Percentiles rank a stretch among this genome's conserved stretches.
These are phyloP conservation scores for Brachionichthys hirsutus DNA, from an alignment of 2,113 vertebrate species.

Conservation along the genomic window DNA sequence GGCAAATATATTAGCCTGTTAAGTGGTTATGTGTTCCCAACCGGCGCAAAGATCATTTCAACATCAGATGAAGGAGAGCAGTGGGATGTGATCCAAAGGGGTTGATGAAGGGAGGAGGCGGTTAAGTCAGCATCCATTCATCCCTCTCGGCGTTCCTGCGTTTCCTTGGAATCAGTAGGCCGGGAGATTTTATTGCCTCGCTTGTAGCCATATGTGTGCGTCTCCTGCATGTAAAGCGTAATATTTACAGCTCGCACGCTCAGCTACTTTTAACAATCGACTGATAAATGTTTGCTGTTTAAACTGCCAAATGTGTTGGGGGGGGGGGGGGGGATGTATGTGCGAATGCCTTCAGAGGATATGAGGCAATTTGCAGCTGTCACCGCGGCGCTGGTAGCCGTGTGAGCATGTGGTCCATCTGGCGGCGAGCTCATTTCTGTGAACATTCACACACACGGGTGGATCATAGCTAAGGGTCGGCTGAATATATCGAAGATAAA, in stretches of 20 bases:
- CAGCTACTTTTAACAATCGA: conserved; percentile 7
- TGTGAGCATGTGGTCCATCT: conserved; percentile 20
- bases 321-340: background rate
- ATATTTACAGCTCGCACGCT: conserved; percentile 11
- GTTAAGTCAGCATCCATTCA: conserved; percentile 31
- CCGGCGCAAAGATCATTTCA: conserved; percentile 43
- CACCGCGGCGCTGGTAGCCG: conserved; percentile 2
- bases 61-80: conserved; percentile 40
- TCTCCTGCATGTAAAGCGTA: conserved; percentile 10
- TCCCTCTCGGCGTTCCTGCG: conserved; percentile 29
- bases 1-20: conserved; percentile 51
- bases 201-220: conserved; percentile 22
- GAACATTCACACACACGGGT: conserved; percentile 23
- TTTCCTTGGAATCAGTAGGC: conserved; percentile 35
- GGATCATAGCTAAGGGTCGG: conserved; percentile 29
- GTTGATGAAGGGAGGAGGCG: conserved; percentile 49
- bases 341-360: conserved; percentile 1
- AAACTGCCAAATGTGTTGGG: conserved; percentile 5
- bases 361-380: conserved; percentile 6
- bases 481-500: conserved; percentile 14
- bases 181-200: conserved; percentile 27
- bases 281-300: conserved; percentile 2
- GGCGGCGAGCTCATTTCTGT: conserved; percentile 23
- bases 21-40: conserved; percentile 47
- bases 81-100: conserved; percentile 27